Conservation (phyloP, 2,797 vertebrate genomes). For the Macropodus opercularis region DNA sequence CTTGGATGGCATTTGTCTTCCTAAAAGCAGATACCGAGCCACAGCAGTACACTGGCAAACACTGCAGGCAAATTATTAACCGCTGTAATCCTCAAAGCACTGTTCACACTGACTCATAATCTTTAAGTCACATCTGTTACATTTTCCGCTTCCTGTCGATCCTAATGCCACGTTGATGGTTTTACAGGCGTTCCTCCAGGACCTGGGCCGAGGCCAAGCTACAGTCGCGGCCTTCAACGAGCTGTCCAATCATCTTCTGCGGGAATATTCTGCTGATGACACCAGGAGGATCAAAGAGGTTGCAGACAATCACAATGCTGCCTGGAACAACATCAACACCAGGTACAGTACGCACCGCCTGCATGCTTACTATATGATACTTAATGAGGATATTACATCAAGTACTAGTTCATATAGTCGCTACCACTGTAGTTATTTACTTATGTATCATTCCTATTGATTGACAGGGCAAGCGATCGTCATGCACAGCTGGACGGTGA, state of each 20-base stretch:
- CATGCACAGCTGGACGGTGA: slow-evolving; percentile 88
- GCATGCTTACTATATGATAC: background rate
- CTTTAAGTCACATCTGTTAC: slow-evolving; percentile 27
- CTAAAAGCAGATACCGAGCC: slow-evolving; percentile 11
- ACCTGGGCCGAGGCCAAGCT: slow-evolving; percentile 87
- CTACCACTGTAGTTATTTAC: background rate
- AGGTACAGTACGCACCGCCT: slow-evolving; percentile 77
- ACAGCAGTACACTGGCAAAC: background rate
- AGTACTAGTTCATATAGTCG: background rate
- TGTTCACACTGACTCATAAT: background rate
- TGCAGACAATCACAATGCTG: slow-evolving; percentile 85
- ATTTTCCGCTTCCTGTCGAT: slow-evolving; percentile 11
- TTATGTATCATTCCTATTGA: slow-evolving; percentile 10
- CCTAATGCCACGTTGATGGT: slow-evolving; percentile 16
- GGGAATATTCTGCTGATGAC: slow-evolving; percentile 90
- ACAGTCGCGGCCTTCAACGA: slow-evolving; percentile 86
- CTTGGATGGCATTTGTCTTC: slow-evolving; percentile 18
- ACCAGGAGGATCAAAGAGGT: slow-evolving; percentile 93
- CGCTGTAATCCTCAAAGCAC: background rate
- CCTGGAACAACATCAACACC: slow-evolving; percentile 90
- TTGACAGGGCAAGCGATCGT: slow-evolving; percentile 85
- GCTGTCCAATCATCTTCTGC: slow-evolving; percentile 89
- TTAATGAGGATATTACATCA: background rate
- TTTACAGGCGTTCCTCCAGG: slow-evolving; percentile 87
- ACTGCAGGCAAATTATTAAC: slow-evolving; percentile 3